Evolutionary conservation across 2,888 invertebrate species (phyloP), one percentile per base, ranked within the genome.

Genomic region (Melinopterus prodromus): DNA sequence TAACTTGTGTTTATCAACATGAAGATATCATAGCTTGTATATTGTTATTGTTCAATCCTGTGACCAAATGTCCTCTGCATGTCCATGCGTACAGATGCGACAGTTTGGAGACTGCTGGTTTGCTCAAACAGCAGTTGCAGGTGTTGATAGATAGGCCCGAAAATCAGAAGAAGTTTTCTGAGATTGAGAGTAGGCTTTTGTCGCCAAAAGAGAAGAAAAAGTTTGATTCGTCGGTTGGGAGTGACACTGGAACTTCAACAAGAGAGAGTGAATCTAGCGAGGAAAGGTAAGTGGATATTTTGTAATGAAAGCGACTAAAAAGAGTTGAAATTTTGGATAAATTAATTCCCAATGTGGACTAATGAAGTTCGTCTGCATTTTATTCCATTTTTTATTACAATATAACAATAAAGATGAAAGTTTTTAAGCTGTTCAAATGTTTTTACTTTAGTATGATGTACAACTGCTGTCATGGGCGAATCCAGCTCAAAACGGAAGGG

Each of bases 81-180:
- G 97, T 98, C 2, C 99, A 99, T 88, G 98, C 97, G 78, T 99
- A 93, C 88, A 93, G 98, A 90, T 98, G 97, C 89, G 99, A 99
- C 89, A 97, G 97, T 9, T 94, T 97, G 83, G 96, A 97, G 87
- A 99, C 98, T 16, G 98, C 99, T 0, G 93, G 95, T 82, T 92
- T 97, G 87, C 92, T 99, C 80, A 95, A 95, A 87, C 93, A 94
- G 12, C 98, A 98, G 86, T 90, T 99, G 80, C 95, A 96, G 89
- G 93, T 95, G 7, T 90, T 99, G 80, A 93, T 97, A 85, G 94
- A 95, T 84, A 90, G 95, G 82, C 95, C 98, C 69, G 95, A 97
- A 88, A 95, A 97, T 90, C 94, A 96, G 90, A 94, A 96, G 90
- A 94, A 97, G 83, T 94, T 97, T 86, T 92, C 93, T 2, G 95